Evolutionary conservation across 2,888 invertebrate species (phyloP).

Genomic region (Patella pellucida): DNA sequence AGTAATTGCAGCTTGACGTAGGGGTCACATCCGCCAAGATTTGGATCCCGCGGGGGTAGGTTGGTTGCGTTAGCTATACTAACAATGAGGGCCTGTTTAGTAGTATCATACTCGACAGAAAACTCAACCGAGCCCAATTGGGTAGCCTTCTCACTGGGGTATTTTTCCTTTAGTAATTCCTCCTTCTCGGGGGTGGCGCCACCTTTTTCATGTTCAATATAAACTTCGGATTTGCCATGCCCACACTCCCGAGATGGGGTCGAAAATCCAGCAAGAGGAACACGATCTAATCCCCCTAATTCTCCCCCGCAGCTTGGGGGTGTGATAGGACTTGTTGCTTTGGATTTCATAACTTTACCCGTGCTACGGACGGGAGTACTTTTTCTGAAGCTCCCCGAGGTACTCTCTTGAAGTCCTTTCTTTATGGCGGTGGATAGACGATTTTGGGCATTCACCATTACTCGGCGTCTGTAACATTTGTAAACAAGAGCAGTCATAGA

Average conservation of each 20-base stretch:
- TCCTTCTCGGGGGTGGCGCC: constrained; percentile 68
- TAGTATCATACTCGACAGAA: constrained; percentile 89
- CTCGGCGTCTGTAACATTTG: constrained; percentile 78
- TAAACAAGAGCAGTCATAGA: constrained; percentile 78
- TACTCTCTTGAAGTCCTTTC: constrained; percentile 66
- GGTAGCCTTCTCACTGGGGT: constrained; percentile 56
- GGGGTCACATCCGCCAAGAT: constrained; percentile 89
- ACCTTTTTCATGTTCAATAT: constrained; percentile 74
- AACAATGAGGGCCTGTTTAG: constrained; percentile 91
- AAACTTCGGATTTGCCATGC: constrained; percentile 60
- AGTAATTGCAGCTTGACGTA: constrained; percentile 97
- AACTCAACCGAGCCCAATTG: constrained; percentile 90
- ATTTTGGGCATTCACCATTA: constrained; percentile 69
- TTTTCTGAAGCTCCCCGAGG: constrained; percentile 77
- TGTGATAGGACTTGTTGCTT: constrained; percentile 66
- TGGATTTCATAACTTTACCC: constrained; percentile 61
- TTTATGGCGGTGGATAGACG: constrained; percentile 67
- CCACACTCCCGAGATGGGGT: constrained; percentile 64
- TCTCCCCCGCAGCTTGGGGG: constrained; percentile 53
- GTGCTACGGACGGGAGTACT: constrained; percentile 82
- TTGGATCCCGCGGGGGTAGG: constrained; percentile 85
- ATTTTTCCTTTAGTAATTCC: constrained; percentile 69
- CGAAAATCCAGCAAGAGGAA: constrained; percentile 72
- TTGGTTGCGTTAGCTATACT: constrained; percentile 92
- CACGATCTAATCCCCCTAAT: constrained; percentile 51